Base-by-base conservation (phyloP, 2,888 invertebrate genomes). In the Diarsia brunnea region DNA sequence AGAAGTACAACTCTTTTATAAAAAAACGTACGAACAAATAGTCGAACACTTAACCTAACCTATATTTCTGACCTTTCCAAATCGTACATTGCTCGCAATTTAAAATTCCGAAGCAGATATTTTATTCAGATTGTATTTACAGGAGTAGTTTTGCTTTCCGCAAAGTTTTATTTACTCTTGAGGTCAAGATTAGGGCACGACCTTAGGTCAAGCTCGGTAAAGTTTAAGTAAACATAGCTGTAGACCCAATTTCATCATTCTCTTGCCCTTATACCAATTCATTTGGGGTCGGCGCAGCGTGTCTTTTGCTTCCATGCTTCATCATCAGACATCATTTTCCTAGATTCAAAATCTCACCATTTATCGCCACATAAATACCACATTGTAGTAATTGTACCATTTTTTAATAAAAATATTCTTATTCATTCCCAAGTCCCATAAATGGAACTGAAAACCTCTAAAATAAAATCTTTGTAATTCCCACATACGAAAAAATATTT, bases 151-250 rank as follows among this genome's bases (percentile, higher is more conserved):
- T 66, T 61, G 58, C 43, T 47, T 60, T 71, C 38, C 12, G 21
- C 27, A 14, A 81, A 66, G 61, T 78, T 75, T 75, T 85, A 72
- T 84, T 82, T 78, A 38, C 38, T 27, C n/a, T 47, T 12, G 38
- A 75, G 74, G 75, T 81, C 75, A 78, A 70, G 51, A 67, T 64
- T 60, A 73, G n/a, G 49, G 12, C 55, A 47, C 7, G 55, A 73
- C 49, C 45, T 77, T 19, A 53, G 67, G 61, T 70, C 70, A 64
- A 72, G n/a, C 47, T 69, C 8, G 14, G 19, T 68, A 14, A 66
- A 65, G 10, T 63, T 63, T 0, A 19, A 24, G 55, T 45, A 43
- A 78, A 45, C 10, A 47, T 38, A 71, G 27, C 21, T 21, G 2
- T 27, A 60, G 27, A 16, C 12, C 24, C 8, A 60, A 51, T 73